These are phyloP conservation scores for Scytalopus superciliaris DNA, from an alignment of 2,113 vertebrate species.

Conservation along the genomic window DNA sequence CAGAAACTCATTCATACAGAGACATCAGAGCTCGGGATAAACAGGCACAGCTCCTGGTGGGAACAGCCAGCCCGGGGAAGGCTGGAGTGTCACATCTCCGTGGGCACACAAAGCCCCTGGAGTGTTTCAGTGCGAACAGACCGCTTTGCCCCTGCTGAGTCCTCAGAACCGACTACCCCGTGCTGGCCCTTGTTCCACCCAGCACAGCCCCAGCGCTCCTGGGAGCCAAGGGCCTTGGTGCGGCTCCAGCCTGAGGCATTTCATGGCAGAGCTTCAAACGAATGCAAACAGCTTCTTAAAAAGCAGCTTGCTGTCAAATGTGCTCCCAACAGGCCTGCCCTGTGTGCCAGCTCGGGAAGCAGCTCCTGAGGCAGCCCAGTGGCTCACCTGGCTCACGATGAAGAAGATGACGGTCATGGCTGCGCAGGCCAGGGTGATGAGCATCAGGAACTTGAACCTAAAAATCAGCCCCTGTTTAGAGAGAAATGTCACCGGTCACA, in stretches of 20 bases:
- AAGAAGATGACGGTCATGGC: constrained; percentile 98
- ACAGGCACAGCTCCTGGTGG: background rate
- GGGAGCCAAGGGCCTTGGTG: background rate
- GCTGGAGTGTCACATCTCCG: rapidly evolving
- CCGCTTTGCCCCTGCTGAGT: background rate
- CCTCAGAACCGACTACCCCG: background rate
- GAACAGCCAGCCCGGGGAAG: background rate
- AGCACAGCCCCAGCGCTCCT: rapidly evolving
- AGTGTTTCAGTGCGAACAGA: background rate
- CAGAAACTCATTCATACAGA: background rate
- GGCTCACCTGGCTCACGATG: constrained; percentile 93
- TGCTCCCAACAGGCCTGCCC: background rate
- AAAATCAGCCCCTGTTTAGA: constrained; percentile 91
- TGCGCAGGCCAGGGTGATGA: constrained; percentile 94
- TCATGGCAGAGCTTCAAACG: background rate
- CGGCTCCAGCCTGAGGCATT: background rate
- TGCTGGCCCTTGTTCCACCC: background rate
- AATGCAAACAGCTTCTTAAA: background rate
- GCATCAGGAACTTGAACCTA: constrained; percentile 98
- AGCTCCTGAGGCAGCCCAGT: background rate
- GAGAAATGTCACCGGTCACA: constrained; percentile 25
- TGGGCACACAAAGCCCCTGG: background rate
- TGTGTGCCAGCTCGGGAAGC: rapidly evolving
- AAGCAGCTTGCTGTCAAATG: background rate
- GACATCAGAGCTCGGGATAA: rapidly evolving